These are phyloP conservation scores for Noctua pronuba DNA, from an alignment of 2,888 invertebrate genomes.

Conservation along the genomic window DNA sequence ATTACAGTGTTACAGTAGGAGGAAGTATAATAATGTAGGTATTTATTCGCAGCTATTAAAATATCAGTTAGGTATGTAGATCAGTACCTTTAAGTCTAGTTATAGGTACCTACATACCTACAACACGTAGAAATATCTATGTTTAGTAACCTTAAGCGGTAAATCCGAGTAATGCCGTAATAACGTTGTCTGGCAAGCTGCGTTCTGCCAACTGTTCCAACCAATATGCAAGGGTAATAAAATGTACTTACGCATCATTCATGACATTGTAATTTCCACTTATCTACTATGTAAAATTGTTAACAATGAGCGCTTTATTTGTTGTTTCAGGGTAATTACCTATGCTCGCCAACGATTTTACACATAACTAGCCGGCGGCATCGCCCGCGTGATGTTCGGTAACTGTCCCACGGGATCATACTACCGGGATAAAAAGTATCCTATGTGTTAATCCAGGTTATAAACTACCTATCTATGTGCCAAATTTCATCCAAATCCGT, in stretches of 20 bases:
- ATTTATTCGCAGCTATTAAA: neutral
- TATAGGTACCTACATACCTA: too few relatives aligned
- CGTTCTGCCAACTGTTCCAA: conserved; percentile 60
- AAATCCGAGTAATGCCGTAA: conserved; percentile 30
- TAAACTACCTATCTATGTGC: too few relatives aligned
- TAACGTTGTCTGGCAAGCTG: conserved; percentile 43
- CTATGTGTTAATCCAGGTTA: too few relatives aligned
- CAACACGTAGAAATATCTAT: conserved; percentile 14
- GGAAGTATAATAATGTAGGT: neutral
- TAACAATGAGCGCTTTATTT: conserved; percentile 76
- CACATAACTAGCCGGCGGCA: conserved; percentile 36
- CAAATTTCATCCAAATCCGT: neutral
- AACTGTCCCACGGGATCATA: too few relatives aligned
- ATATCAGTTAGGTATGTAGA: too few relatives aligned
- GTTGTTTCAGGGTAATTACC: conserved; percentile 70
- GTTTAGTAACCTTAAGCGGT: conserved; percentile 24
- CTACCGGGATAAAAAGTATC: too few relatives aligned
- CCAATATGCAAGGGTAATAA: conserved; percentile 69
- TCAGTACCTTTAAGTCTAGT: neutral
- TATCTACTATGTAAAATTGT: conserved; percentile 69
- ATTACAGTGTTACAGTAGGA: neutral
- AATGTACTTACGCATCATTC: conserved; percentile 72
- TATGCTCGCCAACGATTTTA: conserved; percentile 62
- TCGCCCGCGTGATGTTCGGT: too few relatives aligned
- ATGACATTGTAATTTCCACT: conserved; percentile 79